Evolutionary conservation across 2,888 invertebrate species (phyloP).

Genomic region (Mylabris sibirica): DNA sequence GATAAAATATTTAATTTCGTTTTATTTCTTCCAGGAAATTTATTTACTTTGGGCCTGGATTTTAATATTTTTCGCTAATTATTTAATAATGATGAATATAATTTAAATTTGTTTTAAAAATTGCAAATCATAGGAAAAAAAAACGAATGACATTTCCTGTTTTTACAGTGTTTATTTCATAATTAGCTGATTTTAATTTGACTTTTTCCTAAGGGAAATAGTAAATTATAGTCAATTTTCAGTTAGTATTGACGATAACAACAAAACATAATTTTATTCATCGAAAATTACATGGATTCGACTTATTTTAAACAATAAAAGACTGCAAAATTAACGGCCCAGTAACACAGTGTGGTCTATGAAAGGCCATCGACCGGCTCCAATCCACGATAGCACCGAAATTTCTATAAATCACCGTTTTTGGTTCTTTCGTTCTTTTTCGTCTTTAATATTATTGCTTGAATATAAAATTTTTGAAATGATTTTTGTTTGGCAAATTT

Average conservation of each 20-base stretch:
- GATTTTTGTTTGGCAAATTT: not conserved
- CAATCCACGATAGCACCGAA: not conserved
- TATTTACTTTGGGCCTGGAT: not conserved
- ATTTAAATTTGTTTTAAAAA: slow-evolving; percentile 5
- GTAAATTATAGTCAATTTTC: not conserved
- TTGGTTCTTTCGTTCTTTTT: not conserved
- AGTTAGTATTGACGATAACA: not conserved
- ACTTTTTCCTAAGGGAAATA: not conserved
- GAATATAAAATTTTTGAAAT: not conserved
- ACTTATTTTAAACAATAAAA: not conserved
- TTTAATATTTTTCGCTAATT: not conserved
- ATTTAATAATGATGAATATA: not conserved
- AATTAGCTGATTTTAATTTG: not conserved
- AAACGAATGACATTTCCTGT: not conserved
- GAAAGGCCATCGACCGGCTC: slow-evolving; percentile 2
- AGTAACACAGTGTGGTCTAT: not conserved
- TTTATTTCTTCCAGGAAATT: not conserved
- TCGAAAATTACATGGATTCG: too few relatives aligned
- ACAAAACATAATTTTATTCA: not conserved
- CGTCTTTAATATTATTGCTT: not conserved
- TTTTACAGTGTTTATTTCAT: not conserved
- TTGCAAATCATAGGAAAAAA: not conserved
- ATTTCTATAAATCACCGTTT: not conserved
- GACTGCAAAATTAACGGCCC: not conserved
- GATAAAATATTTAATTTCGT: not conserved